Evolutionary conservation across 2,797 vertebrate genomes (phyloP), one percentile per base, ranked within the genome.

Genomic region (Spatula clypeata): DNA sequence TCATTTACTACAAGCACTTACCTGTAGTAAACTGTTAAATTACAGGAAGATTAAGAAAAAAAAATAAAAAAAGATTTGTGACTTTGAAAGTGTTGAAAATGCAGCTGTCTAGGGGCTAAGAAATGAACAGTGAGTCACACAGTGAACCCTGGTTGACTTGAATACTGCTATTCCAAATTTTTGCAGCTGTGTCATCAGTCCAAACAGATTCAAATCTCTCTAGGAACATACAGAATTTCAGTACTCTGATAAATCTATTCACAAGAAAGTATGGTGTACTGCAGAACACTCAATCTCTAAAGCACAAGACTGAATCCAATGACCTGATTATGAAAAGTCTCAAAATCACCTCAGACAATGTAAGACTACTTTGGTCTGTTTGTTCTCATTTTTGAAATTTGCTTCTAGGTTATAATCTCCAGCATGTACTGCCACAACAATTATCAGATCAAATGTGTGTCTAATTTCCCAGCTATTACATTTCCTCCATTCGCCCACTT

Each of bases 401-500:
- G 12, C 18, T 90, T 76, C 69, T n/a, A 27, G 0, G 3, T 47
- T 70, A 38, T 7, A 21, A 65, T 61, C 16, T 72, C 31, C 9
- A 55, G 44, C 31, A 38, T 4, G 24, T 2, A 27, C 9, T 55
- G 70, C 32, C 23, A 49, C 36, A 75, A 44, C 20, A 57, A 49
- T 12, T 26, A 79, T 6, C 13, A 61, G 31, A 57, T 16, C 21
- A 70, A 62, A 54, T 0, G 10, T 3, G 4, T 6, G 29, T 29
- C 45, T 70, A 20, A 51, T 51, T 58, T 66, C 34, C 11, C 23
- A 70, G 36, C 23, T 45, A n/a, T 4, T 54, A 2, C 26, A 45
- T 0, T 3, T 7, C 21, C 24, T 57, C 17, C 0, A 0, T 26
- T 60, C 81, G 26, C 21, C 32, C 1, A 0, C 23, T 31, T 57